These are phyloP conservation scores for Cerceris ruficornis DNA, from an alignment of 2,888 invertebrate genomes.

Conservation along the genomic window DNA sequence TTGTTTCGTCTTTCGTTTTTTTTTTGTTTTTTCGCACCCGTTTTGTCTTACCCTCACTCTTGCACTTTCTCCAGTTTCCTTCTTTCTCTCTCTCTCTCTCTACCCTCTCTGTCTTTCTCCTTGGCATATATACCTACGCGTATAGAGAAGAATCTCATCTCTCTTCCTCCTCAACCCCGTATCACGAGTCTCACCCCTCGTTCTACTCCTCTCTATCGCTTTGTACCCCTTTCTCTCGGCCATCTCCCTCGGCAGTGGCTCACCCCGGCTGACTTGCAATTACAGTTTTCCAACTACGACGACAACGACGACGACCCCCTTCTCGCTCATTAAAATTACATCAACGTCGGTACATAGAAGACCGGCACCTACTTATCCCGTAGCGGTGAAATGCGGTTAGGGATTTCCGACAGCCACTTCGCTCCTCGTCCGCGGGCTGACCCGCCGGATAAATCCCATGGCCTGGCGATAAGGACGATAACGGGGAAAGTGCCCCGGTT, in stretches of 20 bases:
- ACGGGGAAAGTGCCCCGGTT: constrained; percentile 35
- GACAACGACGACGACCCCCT: background rate
- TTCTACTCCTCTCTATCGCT: constrained; percentile 5
- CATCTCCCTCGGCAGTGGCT: constrained; percentile 12
- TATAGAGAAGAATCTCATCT: background rate
- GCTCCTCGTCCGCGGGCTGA: constrained; percentile 28
- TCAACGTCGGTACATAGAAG: constrained; percentile 60
- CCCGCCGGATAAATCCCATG: constrained; percentile 20
- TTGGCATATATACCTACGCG: background rate
- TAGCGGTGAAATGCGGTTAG: constrained; percentile 60
- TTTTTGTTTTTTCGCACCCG: background rate
- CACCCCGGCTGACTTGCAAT: constrained; percentile 61
- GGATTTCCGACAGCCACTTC: constrained; percentile 59
- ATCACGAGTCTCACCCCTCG: background rate
- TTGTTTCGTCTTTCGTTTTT: background rate
- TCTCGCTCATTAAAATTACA: constrained; percentile 66
- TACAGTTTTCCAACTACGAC: constrained; percentile 47
- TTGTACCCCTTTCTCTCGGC: constrained; percentile 11
- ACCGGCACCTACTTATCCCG: constrained; percentile 45
- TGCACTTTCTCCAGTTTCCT: constrained; percentile 17
- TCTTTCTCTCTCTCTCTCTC: constrained; percentile 1
- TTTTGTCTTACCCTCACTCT: constrained; percentile 11
- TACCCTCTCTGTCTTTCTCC: constrained; percentile 1
- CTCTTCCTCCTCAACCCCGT: background rate
- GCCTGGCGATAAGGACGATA: constrained; percentile 27